Conservation (phyloP, 2,113 vertebrate genomes). For the Anhinga anhinga region DNA sequence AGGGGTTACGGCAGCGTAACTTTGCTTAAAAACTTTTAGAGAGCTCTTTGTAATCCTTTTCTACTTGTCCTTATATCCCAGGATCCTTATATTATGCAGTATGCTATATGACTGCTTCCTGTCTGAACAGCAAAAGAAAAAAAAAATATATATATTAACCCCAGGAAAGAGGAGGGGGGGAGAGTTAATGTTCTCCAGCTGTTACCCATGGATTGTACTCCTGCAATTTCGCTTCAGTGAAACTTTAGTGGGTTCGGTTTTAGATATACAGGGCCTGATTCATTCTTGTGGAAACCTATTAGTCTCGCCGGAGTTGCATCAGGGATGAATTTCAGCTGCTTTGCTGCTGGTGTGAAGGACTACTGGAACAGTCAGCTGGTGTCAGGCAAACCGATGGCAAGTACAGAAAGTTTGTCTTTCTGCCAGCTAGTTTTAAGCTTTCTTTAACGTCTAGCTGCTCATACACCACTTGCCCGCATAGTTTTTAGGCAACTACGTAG, state of each 20-base stretch:
- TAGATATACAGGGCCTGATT: constrained; percentile 44
- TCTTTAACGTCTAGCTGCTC: background rate
- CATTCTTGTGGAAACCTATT: background rate
- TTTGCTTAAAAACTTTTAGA: background rate
- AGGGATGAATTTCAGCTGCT: constrained; percentile 6
- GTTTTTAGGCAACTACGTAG: background rate
- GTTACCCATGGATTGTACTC: constrained; percentile 74
- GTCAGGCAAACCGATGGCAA: constrained; percentile 20
- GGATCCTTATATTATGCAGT: constrained; percentile 44
- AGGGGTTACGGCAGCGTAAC: background rate
- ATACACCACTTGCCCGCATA: background rate
- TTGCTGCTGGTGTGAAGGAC: constrained; percentile 37
- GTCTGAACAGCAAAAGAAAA: constrained; percentile 72
- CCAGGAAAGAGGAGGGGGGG: constrained; percentile 60
- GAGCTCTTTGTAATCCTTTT: constrained; percentile 22
- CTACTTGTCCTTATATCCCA: constrained; percentile 42
- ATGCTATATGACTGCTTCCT: constrained; percentile 76
- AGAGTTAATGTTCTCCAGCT: constrained; percentile 83
- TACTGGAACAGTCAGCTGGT: constrained; percentile 51
- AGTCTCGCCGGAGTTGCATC: constrained; percentile 2
- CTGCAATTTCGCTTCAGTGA: constrained; percentile 73
- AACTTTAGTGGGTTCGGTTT: constrained; percentile 66
- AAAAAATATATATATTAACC: constrained; percentile 38
- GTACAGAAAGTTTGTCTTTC: background rate
- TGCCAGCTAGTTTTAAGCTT: background rate